Base-by-base conservation (phyloP, 2,797 vertebrate species). In the Eupleurogrammus muticus region DNA sequence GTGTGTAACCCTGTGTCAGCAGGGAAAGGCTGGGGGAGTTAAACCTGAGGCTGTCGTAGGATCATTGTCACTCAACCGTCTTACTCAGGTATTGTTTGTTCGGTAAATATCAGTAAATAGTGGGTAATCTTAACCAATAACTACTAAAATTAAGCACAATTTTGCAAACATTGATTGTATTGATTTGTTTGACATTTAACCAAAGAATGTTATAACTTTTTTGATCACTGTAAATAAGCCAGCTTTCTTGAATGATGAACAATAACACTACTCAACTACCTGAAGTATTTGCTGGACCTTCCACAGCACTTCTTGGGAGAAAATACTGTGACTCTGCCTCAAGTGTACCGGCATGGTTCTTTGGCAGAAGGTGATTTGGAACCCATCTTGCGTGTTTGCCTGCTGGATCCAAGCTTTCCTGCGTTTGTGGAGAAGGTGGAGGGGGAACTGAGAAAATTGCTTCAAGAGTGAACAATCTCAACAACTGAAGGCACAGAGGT, bases 341-440 rank as follows among this genome's bases (percentile, higher is more conserved):
- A 63, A 9, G 57, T 49, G 0, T 86, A 91, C 16, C 70, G 0
- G 49, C 92, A 92, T 9, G 66, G 74, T 0, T 69, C 38, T 0
- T 92, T 94, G 92, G 81, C 64, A 0, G 59, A 84, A 0, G 85
- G 76, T 1, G 94, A 95, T 49, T 81, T 97, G 75, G 94, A 94
- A 61, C 90, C 93, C 57, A 89, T 97, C 68, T 90, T 98, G 19
- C 95, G 93, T 55, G 60, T 95, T 13, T 97, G 96, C 81, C 93
- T 98, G 24, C 68, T 97, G 89, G 96, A 98, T 73, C 95, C 95
- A 63, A 90, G 92, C 70, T 98, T 97, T 84, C 95, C 92, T 10
- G 95, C 93, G 2, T 96, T 96, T 70, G 97, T 98, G 79, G 94
- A 98, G 80, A 94, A 94, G 0, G 94, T 97, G 71, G 97, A 98